Conservation (phyloP, 2,797 vertebrate genomes). For the Taenioides sp. region DNA sequence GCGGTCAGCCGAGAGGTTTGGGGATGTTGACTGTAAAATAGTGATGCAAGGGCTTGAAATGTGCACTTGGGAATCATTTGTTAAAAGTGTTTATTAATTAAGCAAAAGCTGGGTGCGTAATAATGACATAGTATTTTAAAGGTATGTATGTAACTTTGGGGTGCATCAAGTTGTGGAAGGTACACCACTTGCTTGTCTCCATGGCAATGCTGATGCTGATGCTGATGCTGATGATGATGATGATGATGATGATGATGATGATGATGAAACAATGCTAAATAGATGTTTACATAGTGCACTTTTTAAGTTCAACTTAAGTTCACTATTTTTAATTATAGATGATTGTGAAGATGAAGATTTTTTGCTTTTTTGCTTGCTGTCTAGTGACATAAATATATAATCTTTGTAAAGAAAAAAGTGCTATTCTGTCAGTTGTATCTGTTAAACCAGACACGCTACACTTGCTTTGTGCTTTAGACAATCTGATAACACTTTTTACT, state of each 20-base stretch:
- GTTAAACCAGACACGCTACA: not conserved
- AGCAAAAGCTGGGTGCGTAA: not conserved
- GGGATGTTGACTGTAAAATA: slow-evolving; percentile 24
- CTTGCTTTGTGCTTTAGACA: not conserved
- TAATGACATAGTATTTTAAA: too few relatives aligned
- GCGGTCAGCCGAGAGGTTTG: slow-evolving; percentile 10
- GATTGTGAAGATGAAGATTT: too few relatives aligned
- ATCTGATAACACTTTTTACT: not conserved
- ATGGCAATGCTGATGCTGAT: not conserved
- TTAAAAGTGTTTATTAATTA: not conserved
- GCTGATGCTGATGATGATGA: too few relatives aligned
- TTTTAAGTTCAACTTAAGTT: too few relatives aligned
- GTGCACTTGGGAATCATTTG: slow-evolving; percentile 6
- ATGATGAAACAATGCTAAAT: too few relatives aligned
- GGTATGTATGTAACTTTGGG: not conserved
- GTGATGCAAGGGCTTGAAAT: slow-evolving; percentile 9
- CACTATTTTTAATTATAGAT: too few relatives aligned
- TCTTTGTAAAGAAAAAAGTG: too few relatives aligned
- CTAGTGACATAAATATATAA: too few relatives aligned
- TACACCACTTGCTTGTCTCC: not conserved
- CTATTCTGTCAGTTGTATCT: not conserved
- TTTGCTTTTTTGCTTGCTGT: not conserved
- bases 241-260: too few relatives aligned
- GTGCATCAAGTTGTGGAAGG: too few relatives aligned
- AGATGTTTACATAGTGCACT: too few relatives aligned